Conservation (phyloP, 1,140 invertebrate genomes). For the Melitaea cinxia region DNA sequence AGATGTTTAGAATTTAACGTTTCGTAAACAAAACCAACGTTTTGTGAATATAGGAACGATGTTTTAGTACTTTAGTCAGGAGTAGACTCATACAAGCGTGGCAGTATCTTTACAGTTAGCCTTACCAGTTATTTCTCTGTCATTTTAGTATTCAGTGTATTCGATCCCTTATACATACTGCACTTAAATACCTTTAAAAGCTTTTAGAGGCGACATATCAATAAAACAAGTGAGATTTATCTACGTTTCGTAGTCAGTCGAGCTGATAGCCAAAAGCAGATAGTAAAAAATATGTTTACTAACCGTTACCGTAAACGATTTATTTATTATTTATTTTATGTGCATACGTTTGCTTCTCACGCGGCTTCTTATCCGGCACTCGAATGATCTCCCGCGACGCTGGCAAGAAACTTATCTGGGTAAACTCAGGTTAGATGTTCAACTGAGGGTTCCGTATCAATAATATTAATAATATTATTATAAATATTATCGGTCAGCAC, state of each 20-base stretch:
- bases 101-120: neutral
- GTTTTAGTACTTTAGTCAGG: neutral
- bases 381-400: slow-evolving; percentile 31
- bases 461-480: too few species aligned
- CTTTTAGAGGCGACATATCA: slow-evolving; percentile 1
- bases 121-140: neutral
- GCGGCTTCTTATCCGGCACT: slow-evolving; percentile 11
- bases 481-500: too few species aligned
- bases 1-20: too few species aligned
- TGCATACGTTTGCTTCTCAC: slow-evolving; percentile 33
- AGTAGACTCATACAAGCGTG: neutral
- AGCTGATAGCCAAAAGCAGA: slow-evolving; percentile 8
- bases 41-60: neutral
- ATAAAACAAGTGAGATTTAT: slow-evolving; percentile 9
- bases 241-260: neutral
- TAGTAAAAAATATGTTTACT: slow-evolving; percentile 10
- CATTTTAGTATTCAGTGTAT: neutral
- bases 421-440: too few species aligned
- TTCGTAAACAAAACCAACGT: too few species aligned
- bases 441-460: too few species aligned
- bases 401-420: neutral
- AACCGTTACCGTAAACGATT: slow-evolving; percentile 14
- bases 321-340: slow-evolving; percentile 32
- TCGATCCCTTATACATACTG: neutral
- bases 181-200: neutral